A percentile compares a stretch with the other conserved stretches of the same genome.
Evolutionary conservation across 2,888 invertebrate species (phyloP).

Genomic region (Acronicta aceris): DNA sequence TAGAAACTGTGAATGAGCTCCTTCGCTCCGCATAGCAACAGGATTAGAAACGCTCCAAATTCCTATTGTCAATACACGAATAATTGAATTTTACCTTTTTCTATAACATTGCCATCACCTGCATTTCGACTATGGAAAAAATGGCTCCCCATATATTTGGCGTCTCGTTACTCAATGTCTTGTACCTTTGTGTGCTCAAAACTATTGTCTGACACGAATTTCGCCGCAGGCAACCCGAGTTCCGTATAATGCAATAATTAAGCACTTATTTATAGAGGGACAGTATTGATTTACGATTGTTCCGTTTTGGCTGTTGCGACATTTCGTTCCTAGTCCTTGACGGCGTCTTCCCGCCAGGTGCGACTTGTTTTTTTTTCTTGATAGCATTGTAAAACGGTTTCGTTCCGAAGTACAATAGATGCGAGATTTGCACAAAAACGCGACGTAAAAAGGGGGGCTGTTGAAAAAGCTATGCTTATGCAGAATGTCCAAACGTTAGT

Average conservation of each 20-base stretch:
- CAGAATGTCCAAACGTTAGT: conserved; percentile 64
- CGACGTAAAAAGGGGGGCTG: conserved; percentile 73
- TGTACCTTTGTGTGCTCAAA: conserved; percentile 72
- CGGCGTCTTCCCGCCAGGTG: conserved; percentile 84
- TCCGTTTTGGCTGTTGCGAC: conserved; percentile 67
- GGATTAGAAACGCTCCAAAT: conserved; percentile 76
- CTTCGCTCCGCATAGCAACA: conserved; percentile 68
- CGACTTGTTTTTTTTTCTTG: conserved; percentile 70
- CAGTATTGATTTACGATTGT: conserved; percentile 77
- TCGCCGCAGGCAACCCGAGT: conserved; percentile 64
- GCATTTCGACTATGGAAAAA: conserved; percentile 75
- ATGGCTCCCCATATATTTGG: conserved; percentile 79
- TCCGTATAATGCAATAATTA: conserved; percentile 80
- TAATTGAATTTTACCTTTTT: conserved; percentile 84
- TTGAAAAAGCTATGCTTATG: conserved; percentile 64
- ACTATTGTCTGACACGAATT: conserved; percentile 73
- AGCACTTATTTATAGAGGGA: conserved; percentile 78
- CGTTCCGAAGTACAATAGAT: conserved; percentile 79
- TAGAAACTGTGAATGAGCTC: conserved; percentile 51
- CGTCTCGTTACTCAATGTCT: conserved; percentile 86
- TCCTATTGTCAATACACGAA: conserved; percentile 79
- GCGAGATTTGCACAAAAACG: conserved; percentile 88
- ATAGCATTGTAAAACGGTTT: conserved; percentile 77
- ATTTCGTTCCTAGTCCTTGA: conserved; percentile 52
- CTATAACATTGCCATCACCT: conserved; percentile 82